phyloP scores from a whole-genome alignment of 2,113 vertebrate species.

The Stercorarius parasiticus region DNA sequence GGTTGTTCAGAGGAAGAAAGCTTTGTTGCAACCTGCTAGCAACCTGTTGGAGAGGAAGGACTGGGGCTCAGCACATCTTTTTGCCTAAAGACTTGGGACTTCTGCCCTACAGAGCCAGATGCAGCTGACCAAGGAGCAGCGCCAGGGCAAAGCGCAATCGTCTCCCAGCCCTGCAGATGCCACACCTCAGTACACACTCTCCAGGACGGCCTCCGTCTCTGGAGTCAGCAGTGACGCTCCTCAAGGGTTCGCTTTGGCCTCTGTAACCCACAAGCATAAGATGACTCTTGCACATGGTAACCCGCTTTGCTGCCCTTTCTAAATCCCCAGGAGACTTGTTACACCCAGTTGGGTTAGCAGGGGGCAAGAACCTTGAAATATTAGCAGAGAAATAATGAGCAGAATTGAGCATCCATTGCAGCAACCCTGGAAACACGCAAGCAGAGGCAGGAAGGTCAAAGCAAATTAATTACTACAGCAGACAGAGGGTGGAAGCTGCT shows the following conservation, averaged over 20 bases:
- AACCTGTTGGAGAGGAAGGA: background rate
- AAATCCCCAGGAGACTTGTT: background rate
- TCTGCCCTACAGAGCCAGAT: background rate
- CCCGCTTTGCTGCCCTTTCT: background rate
- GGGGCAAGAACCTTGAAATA: background rate
- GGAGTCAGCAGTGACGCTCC: fast-evolving
- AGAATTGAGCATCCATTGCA: background rate
- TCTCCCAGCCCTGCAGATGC: background rate
- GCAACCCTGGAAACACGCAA: background rate
- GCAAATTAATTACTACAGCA: background rate
- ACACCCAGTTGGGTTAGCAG: background rate
- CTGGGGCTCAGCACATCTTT: background rate
- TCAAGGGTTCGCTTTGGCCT: background rate
- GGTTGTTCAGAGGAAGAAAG: background rate
- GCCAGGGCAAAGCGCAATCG: background rate
- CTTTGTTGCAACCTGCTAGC: background rate
- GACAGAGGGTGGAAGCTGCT: background rate
- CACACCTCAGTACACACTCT: fast-evolving
- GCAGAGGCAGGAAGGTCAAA: background rate
- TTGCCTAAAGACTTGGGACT: fast-evolving
- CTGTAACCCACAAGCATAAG: background rate
- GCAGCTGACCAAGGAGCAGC: fast-evolving
- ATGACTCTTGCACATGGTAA: background rate
- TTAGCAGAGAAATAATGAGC: background rate
- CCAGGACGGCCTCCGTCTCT: background rate